Base-by-base conservation (phyloP, 2,113 vertebrate genomes). In the Amazona guildingii region DNA sequence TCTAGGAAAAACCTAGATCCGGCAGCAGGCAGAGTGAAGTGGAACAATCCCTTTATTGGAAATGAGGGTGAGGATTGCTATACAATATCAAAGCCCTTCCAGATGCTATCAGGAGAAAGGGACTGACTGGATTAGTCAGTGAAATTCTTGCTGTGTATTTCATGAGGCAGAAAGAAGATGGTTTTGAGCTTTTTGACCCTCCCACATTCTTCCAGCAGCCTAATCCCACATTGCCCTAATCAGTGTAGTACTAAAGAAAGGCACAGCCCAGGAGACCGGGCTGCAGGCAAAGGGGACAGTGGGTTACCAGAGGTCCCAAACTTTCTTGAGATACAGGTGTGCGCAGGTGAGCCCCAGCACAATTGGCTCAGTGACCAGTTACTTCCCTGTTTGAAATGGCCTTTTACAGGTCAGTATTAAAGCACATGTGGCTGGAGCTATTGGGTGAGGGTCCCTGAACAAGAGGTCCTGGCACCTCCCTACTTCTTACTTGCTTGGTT, bases 371-470 rank as follows among this genome's bases (percentile, higher is more conserved):
- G 52, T 1, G 2, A 24, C 31, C 41, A 39, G 21, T 90, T 62
- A 35, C 1, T 0, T 52, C 49, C 33, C 62, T 57, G 2, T 46
- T 46, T 69, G 55, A 37, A 67, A 1, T 44, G 33, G 35, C 43
- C 43, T 73, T 62, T 54, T 57, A 16, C 25, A 52, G 29, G 28
- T 74, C 67, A 52, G 24, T 51, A 13, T 35, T 83, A 7, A 77
- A 59, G 61, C 16, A 3, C 0, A 0, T 20, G 5, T 1, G 7
- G 31, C 46, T 44, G 83, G 67, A 88, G 49, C 49, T 23, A 4
- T 23, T 31, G 52, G 21, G 16, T 49, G 21, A 7, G 57, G 16
- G 14, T 21, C 10, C 17, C 27, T 44, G 62, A n/a, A 7, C 29
- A 6, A 6, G 21, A 25, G 17, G 9, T n/a, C 43, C 29, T 62